Conservation (phyloP, 2,888 invertebrate species). For the Chamaedrilus cognettii region DNA sequence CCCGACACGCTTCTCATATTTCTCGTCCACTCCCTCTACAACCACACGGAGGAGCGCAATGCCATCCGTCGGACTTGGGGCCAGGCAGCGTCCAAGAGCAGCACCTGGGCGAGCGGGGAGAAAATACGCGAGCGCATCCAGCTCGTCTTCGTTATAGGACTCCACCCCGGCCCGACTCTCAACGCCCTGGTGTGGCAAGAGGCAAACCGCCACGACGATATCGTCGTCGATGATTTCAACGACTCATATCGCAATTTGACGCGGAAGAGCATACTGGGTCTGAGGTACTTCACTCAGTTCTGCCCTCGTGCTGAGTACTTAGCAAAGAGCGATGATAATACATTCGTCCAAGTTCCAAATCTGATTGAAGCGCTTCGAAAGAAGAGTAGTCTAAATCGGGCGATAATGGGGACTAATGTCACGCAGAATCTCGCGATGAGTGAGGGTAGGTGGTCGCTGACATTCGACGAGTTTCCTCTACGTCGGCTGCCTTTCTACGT, state of each 20-base stretch:
- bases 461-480: conserved; percentile 32
- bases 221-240: conserved; percentile 34
- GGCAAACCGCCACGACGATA: conserved; percentile 24
- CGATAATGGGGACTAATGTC: conserved; percentile 36
- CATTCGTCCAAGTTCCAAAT: conserved; percentile 36
- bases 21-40: conserved; percentile 62
- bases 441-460: conserved; percentile 33
- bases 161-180: conserved; percentile 19
- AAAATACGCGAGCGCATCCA: conserved; percentile 14
- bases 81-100: conserved; percentile 7
- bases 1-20: conserved; percentile 27
- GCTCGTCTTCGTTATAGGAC: conserved; percentile 36
- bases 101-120: conserved; percentile 26
- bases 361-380: conserved; percentile 20
- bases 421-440: conserved; percentile 25
- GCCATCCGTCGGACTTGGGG: conserved; percentile 51
- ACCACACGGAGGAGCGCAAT: conserved; percentile 62
- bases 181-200: conserved; percentile 27
- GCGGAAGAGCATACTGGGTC: conserved; percentile 36
- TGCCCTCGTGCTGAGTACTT: conserved; percentile 31
- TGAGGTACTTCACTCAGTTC: conserved; percentile 32
- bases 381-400: conserved; percentile 21
- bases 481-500: conserved; percentile 34
- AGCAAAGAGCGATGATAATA: conserved; percentile 40
- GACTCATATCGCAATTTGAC: conserved; percentile 39